Percentiles rank a stretch among this genome's conserved stretches.
Evolutionary conservation across 2,113 vertebrate species (phyloP).

Genomic region (Alaudala cheleensis): DNA sequence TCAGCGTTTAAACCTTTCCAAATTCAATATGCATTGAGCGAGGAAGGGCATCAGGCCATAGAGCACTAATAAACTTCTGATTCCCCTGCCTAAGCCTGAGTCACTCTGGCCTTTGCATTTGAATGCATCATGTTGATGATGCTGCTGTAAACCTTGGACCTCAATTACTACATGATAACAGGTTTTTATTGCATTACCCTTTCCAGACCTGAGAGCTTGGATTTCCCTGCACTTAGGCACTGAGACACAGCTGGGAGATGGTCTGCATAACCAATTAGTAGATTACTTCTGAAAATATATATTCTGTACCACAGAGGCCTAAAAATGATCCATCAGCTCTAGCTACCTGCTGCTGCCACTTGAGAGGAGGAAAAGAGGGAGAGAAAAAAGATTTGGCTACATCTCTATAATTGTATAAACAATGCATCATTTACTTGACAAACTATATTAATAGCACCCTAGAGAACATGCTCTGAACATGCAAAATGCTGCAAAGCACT

Average conservation of each 20-base stretch:
- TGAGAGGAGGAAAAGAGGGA: not conserved
- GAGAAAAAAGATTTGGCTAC: slow-evolving; percentile 39
- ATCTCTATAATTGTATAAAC: slow-evolving; percentile 56
- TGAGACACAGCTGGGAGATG: slow-evolving; percentile 34
- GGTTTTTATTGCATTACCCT: slow-evolving; percentile 58
- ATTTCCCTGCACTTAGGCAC: slow-evolving; percentile 49
- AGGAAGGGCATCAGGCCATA: not conserved
- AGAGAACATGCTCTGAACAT: slow-evolving; percentile 30
- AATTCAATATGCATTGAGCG: not conserved
- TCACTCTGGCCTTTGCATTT: slow-evolving; percentile 26
- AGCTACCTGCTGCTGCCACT: slow-evolving; percentile 34
- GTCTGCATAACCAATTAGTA: slow-evolving; percentile 57
- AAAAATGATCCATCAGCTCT: slow-evolving; percentile 45
- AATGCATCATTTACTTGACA: slow-evolving; percentile 53
- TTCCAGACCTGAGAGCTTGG: slow-evolving; percentile 29
- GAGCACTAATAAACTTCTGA: slow-evolving; percentile 25
- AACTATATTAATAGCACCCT: slow-evolving; percentile 48
- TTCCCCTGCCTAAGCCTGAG: not conserved
- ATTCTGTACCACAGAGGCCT: slow-evolving; percentile 1
- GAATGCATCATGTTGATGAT: slow-evolving; percentile 24
- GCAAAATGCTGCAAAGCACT: slow-evolving; percentile 33
- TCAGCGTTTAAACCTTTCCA: not conserved
- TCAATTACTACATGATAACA: slow-evolving; percentile 54
- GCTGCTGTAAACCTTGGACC: slow-evolving; percentile 26
- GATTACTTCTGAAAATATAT: slow-evolving; percentile 56